These are phyloP conservation scores for Syrmaticus mikado DNA, from an alignment of 2,113 vertebrate genomes.

Conservation along the genomic window DNA sequence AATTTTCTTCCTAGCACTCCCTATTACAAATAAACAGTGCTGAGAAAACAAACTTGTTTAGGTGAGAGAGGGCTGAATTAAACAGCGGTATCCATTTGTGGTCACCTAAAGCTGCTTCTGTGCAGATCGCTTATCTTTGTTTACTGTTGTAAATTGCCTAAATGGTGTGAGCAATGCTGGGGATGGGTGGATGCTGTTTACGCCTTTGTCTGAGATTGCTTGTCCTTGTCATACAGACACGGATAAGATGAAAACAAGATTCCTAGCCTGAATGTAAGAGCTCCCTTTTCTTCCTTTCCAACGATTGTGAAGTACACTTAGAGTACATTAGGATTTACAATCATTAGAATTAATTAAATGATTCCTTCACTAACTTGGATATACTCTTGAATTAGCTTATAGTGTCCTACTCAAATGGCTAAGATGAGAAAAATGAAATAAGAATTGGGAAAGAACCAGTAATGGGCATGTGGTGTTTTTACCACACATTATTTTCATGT, in stretches of 20 bases:
- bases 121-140: constrained; percentile 67
- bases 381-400: accelerated
- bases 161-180: constrained; percentile 57
- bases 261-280: background rate
- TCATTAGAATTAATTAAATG: background rate
- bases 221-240: constrained; percentile 18
- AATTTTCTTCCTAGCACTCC: constrained; percentile 53
- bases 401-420: background rate
- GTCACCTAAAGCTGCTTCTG: constrained; percentile 61
- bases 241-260: constrained; percentile 10
- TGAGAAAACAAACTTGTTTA: constrained; percentile 71
- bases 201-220: constrained; percentile 50
- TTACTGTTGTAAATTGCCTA: constrained; percentile 63
- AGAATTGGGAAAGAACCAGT: background rate
- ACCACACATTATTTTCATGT: background rate
- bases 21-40: constrained; percentile 51
- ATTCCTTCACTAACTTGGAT: background rate
- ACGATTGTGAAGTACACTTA: background rate
- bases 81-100: constrained; percentile 60
- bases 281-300: background rate
- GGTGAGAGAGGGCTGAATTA: constrained; percentile 59
- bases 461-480: background rate
- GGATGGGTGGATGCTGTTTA: constrained; percentile 53
- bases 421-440: background rate
- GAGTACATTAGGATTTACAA: background rate